Evolutionary conservation across 2,888 invertebrate genomes (phyloP), one percentile per base, ranked within the genome.

Genomic region (Diarsia rubi): DNA sequence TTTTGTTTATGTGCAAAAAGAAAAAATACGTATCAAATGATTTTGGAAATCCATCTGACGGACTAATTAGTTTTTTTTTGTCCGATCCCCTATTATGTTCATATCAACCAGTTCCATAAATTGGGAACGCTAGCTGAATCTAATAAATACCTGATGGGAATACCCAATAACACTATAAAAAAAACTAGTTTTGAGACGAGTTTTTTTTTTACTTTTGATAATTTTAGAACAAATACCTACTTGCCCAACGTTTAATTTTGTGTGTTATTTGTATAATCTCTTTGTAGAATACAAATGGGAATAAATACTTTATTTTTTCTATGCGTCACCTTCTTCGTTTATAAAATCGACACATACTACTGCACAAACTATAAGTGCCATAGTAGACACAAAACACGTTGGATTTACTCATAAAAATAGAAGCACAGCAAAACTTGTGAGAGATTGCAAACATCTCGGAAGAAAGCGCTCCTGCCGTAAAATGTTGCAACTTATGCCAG

Each of bases 401-500:
- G 66, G 59, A 67, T 79, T 74, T 74, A 59, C 59, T 31, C 59
- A 59, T 59, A 64, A 84, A 83, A 81, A 81, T 75, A 67, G 75
- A 69, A 81, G 31, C 59, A 31, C 65, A 64, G 65, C 59, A 59
- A 75, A 81, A 84, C 66, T 81, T 81, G 66, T 82, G 77, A 84
- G 70, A 84, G 84, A 82, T 82, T 82, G 81, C 81, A 63, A 81
- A 76, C 84, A 76, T 76, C 70, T 68, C 63, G 19, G 71, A 71
- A 69, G 81, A 81, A 84, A 82, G 77, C 81, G 60, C 49, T 75
- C 14, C 60, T 42, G n/a, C 63, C 24, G 70, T 75, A 71, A 81
- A 82, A 82, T 66, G 83, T 64, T 78, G 73, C 85, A 84, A 82
- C 71, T 83, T 85, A 75, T 78, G 66, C 78, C 44, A 63, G 72